Base-by-base conservation (phyloP, 2,797 vertebrate species). In the Gallinago solitaria region DNA sequence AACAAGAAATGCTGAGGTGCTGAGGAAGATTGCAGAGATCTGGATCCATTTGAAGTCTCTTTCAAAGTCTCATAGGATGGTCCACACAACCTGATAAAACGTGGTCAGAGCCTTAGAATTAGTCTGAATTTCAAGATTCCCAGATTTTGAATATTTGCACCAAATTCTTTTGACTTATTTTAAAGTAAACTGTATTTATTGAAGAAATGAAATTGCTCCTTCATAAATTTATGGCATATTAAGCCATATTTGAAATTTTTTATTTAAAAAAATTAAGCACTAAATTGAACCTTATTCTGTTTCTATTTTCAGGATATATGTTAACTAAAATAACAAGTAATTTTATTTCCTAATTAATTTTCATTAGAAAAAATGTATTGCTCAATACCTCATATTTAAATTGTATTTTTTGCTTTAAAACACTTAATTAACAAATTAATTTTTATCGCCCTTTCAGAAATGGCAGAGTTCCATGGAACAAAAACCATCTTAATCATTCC, bases 401-500 rank as follows among this genome's bases (percentile, higher is more conserved):
- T 57, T 33, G 12, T 19, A 13, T 93, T 83, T 79, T 87, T 63
- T 60, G 0, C 27, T 85, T 91, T 87, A 76, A 63, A 93, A 86
- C 13, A 76, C 3, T 94, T 93, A 47, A 90, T 90, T 95, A 95
- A 87, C 12, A 91, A 90, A 90, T 93, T 81, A 69, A 48, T 89
- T 94, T 75, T 83, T 87, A 67, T 54, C 80, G 20, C 30, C 6
- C 11, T 82, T 94, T 89, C 25, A 73, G 89, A 80, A 82, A 83
- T 83, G 83, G 54, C 35, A 84, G 32, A 51, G 18, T 56, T 61
- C 51, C 74, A 82, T 63, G 27, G 59, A 85, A 80, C 23, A 89
- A 88, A 85, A 87, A 33, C 0, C 19, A n/a, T 39, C n/a, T 83
- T 89, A 80, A 79, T 77, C 16, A 76, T 78, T 83, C 50, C 10